Evolutionary conservation across 1,140 invertebrate genomes (phyloP), one percentile per base, ranked within the genome.

Genomic region (Nymphalis io): DNA sequence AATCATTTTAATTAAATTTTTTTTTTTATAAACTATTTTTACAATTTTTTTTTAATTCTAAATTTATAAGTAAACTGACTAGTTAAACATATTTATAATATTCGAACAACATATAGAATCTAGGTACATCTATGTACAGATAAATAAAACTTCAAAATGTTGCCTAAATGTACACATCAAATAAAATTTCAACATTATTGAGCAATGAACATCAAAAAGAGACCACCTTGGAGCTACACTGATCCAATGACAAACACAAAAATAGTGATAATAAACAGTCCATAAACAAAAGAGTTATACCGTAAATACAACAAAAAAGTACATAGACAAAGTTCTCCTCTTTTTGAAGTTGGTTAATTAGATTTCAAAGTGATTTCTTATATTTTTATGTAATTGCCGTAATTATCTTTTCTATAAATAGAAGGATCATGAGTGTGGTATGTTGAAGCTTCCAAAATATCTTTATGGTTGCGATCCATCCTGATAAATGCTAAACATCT

Each of bases 401-500:
- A 23, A 23, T 42, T 68, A 53, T 68, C 59, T 42, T 44, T 59
- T 21, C 12, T 40, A 48, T 58, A 62, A 62, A 44, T 8, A 40
- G 18, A 42, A 3, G 69, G 68, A 8, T 67, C 38, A 63, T 74
- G 72, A 40, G 68, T 73, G 42, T 76, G 77, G 12, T 20, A 10
- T 11, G 46, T 71, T 3, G 59, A 72, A 5, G 64, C 42, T 15
- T 66, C 15, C 40, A 74, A 27, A 13, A 80, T 72, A 11, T 59
- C 51, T n/a, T 48, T 63, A 55, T 68, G 48, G 11, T 60, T 42
- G 16, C 51, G 62, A 27, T 64, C 61, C 73, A 75, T 78, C 38
- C 59, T 70, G 8, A 75, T 58, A 20, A 59, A 75, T 0, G 75
- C 75, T 12, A 48, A 51, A 38, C 75, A 80, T 33, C 42, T 66